Conservation (phyloP, 2,888 invertebrate genomes). For the Drosophila kokeensis region DNA sequence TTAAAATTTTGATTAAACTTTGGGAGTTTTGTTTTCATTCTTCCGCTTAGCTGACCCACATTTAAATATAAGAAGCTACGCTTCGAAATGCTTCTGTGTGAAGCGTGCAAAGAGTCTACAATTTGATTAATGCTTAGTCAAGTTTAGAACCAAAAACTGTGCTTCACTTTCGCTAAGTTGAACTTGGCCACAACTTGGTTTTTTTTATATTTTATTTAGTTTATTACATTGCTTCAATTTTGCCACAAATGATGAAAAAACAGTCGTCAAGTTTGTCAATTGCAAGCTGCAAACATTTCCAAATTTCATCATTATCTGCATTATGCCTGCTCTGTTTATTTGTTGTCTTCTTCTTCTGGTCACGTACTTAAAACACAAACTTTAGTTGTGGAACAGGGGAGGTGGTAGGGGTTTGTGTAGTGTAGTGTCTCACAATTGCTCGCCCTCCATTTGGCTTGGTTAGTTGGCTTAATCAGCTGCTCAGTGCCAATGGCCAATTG, state of each 20-base stretch:
- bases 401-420: background rate
- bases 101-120: background rate
- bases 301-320: conserved; percentile 15
- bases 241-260: background rate
- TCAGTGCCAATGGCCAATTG: conserved; percentile 21
- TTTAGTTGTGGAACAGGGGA: background rate
- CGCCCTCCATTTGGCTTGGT: conserved; percentile 19
- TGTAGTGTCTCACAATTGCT: conserved; percentile 10
- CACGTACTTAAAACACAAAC: conserved; percentile 21
- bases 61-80: background rate
- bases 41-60: background rate
- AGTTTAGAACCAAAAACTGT: background rate
- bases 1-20: background rate
- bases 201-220: background rate
- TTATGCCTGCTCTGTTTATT: conserved; percentile 9
- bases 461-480: conserved; percentile 30
- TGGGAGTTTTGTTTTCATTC: background rate
- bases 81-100: background rate
- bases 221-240: background rate
- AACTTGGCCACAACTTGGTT: background rate
- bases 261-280: background rate
- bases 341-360: conserved; percentile 1
- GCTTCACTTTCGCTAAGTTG: background rate
- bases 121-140: background rate
- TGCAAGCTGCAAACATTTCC: background rate